phyloP scores from a whole-genome alignment of 2,797 vertebrate species.

The Loris lydekkerianus region DNA sequence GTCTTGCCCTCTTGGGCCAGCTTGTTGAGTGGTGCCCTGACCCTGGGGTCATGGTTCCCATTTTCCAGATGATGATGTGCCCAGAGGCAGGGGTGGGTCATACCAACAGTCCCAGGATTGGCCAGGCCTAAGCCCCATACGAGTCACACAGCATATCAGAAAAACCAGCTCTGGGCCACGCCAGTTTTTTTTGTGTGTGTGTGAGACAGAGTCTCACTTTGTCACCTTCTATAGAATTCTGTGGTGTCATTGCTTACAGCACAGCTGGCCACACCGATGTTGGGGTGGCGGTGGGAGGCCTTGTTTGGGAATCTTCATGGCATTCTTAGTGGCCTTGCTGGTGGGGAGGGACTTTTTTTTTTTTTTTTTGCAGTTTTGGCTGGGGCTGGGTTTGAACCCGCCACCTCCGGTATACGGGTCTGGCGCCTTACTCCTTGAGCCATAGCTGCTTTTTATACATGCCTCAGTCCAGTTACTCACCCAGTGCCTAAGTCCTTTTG shows the following conservation, averaged over 20 bases:
- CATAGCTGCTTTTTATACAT: background rate
- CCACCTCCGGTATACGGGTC: no score
- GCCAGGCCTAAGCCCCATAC: background rate
- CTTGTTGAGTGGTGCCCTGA: rapidly evolving
- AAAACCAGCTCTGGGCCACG: background rate
- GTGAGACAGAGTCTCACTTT: no score
- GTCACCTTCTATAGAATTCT: no score
- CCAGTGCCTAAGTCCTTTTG: background rate
- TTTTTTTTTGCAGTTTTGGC: no score
- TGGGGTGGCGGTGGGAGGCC: background rate
- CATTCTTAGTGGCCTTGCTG: background rate
- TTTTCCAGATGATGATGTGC: background rate
- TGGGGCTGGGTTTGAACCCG: no score
- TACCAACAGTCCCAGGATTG: background rate
- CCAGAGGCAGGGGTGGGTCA: background rate
- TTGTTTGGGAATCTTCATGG: background rate
- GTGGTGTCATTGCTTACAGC: no score
- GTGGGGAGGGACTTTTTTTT: background rate
- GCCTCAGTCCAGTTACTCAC: background rate
- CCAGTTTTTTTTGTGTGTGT: no score
- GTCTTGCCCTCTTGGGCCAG: background rate
- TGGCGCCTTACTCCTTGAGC: no score
- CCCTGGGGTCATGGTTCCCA: rapidly evolving
- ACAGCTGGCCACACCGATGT: background rate
- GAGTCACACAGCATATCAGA: rapidly evolving